Evolutionary conservation across 2,888 invertebrate species (phyloP).

Genomic region (Aricia artaxerxes): DNA sequence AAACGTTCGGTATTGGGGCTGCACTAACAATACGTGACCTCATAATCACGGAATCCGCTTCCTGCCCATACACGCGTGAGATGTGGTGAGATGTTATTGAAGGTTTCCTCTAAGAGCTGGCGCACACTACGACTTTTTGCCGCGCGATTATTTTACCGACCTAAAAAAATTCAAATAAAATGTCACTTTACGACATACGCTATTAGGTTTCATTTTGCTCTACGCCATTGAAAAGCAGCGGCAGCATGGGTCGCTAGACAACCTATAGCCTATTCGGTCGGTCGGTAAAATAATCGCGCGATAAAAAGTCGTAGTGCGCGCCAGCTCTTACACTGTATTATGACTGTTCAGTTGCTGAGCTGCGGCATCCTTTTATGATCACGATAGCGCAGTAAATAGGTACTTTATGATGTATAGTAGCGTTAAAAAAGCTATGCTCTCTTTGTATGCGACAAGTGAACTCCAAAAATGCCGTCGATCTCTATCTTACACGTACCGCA

Average conservation of each 20-base stretch:
- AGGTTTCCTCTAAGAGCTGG: constrained; percentile 1
- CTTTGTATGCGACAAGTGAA: neutral
- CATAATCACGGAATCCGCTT: constrained; percentile 32
- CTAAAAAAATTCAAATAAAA: too few species aligned
- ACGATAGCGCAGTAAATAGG: neutral
- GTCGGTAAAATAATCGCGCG: too few species aligned
- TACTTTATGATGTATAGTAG: neutral
- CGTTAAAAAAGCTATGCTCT: neutral
- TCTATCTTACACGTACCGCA: neutral
- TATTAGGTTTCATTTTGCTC: too few species aligned
- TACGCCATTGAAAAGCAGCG: too few species aligned
- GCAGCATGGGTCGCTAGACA: too few species aligned
- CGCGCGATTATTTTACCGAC: too few species aligned
- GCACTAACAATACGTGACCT: constrained; percentile 20
- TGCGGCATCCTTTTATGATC: neutral
- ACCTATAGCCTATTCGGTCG: too few species aligned
- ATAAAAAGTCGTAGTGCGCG: too few species aligned
- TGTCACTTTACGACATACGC: too few species aligned
- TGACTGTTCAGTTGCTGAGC: neutral
- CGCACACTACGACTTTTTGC: too few species aligned
- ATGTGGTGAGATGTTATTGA: constrained; percentile 18
- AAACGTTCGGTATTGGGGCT: neutral
- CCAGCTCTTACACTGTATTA: neutral
- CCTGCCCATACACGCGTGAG: constrained; percentile 27
- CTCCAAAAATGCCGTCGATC: neutral